Percentiles rank a stretch among this genome's conserved stretches.
Conservation (phyloP, 2,113 vertebrate species). For the Epinephelus lanceolatus region DNA sequence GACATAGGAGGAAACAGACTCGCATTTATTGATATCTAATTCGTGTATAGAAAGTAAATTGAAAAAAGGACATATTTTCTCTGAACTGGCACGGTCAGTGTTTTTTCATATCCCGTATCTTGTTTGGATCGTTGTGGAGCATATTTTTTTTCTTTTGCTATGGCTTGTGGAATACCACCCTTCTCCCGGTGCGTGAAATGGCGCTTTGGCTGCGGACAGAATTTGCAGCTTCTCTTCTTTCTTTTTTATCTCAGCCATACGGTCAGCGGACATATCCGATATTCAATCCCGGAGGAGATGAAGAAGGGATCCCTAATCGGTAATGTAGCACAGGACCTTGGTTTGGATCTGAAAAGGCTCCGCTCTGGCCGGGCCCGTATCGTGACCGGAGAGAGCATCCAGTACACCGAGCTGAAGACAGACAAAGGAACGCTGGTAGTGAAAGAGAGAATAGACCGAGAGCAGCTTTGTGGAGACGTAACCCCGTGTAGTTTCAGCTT, state of each 20-base stretch:
- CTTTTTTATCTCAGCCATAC: background rate
- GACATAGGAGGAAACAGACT: background rate
- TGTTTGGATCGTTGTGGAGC: background rate
- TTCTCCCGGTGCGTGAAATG: conserved; percentile 14
- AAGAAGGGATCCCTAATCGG: conserved; percentile 79
- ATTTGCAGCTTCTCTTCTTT: conserved; percentile 8
- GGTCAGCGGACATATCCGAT: conserved; percentile 76
- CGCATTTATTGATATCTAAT: fast-evolving
- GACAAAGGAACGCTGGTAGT: conserved; percentile 78
- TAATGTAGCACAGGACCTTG: conserved; percentile 85
- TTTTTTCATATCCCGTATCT: background rate
- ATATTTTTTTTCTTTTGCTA: background rate
- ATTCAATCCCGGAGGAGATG: conserved; percentile 86
- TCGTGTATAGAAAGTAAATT: background rate
- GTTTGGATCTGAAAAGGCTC: conserved; percentile 80
- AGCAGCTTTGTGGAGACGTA: conserved; percentile 72
- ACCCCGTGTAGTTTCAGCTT: conserved; percentile 77
- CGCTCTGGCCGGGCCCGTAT: conserved; percentile 81
- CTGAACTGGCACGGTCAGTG: fast-evolving
- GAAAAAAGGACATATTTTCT: fast-evolving
- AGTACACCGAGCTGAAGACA: conserved; percentile 76
- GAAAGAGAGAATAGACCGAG: conserved; percentile 76
- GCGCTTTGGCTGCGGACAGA: conserved; percentile 29
- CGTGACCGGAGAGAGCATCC: conserved; percentile 74
- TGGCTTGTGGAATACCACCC: conserved; percentile 22